These are phyloP conservation scores for human DNA, from an alignment of 2,113 vertebrate species.

Conservation along the genomic window GRCh38 chr1:150706001-150706500, in stretches of 20 bases:
- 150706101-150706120: slow-evolving; percentile 19
- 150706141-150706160: slow-evolving; percentile 39
- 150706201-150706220: neutral
- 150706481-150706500: slow-evolving; percentile 3
- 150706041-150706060: neutral
- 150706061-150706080: slow-evolving; percentile 1
- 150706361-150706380: slow-evolving; percentile 21
- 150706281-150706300: neutral
- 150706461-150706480: slow-evolving; percentile 10
- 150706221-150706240: neutral
- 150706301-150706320: neutral
- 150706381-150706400: slow-evolving; percentile 37
- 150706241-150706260: neutral
- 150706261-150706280: neutral
- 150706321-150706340: neutral
- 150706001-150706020: neutral
- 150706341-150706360: neutral
- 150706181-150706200: neutral
- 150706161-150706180: neutral
- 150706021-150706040: neutral
- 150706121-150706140: neutral
- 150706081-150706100: slow-evolving; percentile 24
- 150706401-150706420: neutral
- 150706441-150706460: neutral
- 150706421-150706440: slow-evolving; percentile 25